phyloP scores from a whole-genome alignment of 2,797 vertebrate species.

The Tragelaphus oryx region DNA sequence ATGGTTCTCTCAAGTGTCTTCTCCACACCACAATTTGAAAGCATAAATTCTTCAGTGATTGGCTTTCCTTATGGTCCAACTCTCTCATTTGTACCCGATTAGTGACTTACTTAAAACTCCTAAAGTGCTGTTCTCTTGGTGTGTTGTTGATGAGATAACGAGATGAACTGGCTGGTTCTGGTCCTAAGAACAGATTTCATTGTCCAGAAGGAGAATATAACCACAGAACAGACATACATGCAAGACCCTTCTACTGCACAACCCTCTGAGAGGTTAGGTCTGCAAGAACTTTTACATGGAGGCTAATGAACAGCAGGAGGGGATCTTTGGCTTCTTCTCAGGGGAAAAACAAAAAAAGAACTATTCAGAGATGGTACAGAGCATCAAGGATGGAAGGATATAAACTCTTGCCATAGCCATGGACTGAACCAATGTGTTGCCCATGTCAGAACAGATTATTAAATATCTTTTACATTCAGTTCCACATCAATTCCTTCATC shows the following conservation, averaged over 20 bases:
- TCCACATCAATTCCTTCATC: neutral
- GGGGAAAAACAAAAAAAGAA: neutral
- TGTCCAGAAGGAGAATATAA: neutral
- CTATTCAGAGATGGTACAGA: neutral
- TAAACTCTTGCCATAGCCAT: neutral
- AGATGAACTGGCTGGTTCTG: neutral
- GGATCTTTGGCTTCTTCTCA: neutral
- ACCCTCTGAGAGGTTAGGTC: neutral
- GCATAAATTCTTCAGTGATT: neutral
- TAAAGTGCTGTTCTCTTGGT: neutral
- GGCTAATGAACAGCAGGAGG: neutral
- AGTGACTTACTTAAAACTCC: neutral
- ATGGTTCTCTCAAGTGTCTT: neutral
- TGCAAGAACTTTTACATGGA: neutral
- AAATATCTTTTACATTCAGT: neutral
- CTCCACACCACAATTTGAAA: neutral
- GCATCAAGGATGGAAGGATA: neutral
- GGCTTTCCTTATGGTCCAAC: neutral
- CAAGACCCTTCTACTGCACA: neutral
- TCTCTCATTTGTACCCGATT: neutral
- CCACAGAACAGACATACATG: neutral
- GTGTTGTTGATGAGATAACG: neutral
- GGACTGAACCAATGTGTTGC: neutral
- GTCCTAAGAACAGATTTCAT: neutral
- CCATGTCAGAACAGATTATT: neutral